Evolutionary conservation across 2,797 vertebrate species (phyloP), one percentile per base, ranked within the genome.

Genomic region (Typhlichthys subterraneus): DNA sequence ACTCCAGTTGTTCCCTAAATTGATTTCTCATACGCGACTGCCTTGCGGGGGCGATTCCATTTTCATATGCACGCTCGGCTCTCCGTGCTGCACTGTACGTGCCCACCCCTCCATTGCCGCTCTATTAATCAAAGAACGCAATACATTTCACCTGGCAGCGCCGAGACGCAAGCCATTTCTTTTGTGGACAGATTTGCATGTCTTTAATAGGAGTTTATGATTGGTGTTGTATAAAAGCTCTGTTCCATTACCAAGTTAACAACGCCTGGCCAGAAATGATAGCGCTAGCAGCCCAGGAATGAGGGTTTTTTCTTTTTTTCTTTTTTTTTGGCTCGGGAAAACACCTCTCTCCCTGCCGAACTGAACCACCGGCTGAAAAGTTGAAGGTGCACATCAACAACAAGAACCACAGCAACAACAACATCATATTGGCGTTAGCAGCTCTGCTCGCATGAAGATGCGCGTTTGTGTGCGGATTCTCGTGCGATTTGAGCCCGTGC

Each of bases 1-100:
- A 92, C 89, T 91, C 77, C 15, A 71, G 85, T 75, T 80, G 51
- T 87, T 89, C 85, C 81, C 86, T 87, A 87, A 90, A 93, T 93
- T 91, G 92, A 93, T 93, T 92, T 90, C 82, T 91, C 86, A 84
- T 84, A 89, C 65, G 69, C 75, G 61, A 83, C 68, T 73, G 90
- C 90, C 89, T 87, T 77, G 42, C 77, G 85, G 85, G 91, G 78
- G 65, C 61, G 76, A 91, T 88, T 90, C 79, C 82, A 87, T 88
- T 89, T 89, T 85, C 89, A 88, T 88, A 88, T 65, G 74, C 74
- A 84, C 82, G 75, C 77, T n/a, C 13, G 73, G 80, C 76, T 76
- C 76, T 80, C 69, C 67, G 69, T 70, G 59, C 50, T 23, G 23
- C 23, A 23, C 23, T 23, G 66, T 68, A 61, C 19, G 29, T 64